Base-by-base conservation (phyloP, 2,113 vertebrate genomes). In the Arvicanthis niloticus region DNA sequence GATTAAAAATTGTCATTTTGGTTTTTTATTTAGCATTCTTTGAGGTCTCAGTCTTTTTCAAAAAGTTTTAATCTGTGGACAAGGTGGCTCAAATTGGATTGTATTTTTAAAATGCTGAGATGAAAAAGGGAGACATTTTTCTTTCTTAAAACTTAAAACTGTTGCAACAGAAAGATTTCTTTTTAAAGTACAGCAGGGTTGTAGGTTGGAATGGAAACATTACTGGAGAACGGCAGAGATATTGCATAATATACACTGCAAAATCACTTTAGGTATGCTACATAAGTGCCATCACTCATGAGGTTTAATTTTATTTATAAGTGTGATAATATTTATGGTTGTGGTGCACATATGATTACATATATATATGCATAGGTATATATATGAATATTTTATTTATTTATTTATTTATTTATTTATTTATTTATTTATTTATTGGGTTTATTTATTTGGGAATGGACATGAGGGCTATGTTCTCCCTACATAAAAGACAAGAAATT, bases 1-100 rank as follows among this genome's bases (percentile, higher is more conserved):
- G 62, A 65, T 65, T 65, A 29, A 29, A 65, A 96, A 80, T 78
- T 51, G 91, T 93, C 37, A 73, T 24, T 90, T 58, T 96, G 31
- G 80, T 97, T 96, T 86, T 95, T 96, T 42, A 93, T 45, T 97
- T 92, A 97, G 45, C 40, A 70, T 97, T 97, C 53, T 86, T 58
- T 91, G 91, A 89, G 42, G 89, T 11, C 16, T 34, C 89, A 0
- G 8, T 73, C 56, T 95, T 86, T 40, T 56, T 89, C 6, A 60
- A 88, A 95, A 97, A 93, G 94, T 98, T 97, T 70, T 86, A 67
- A 94, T 93, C 96, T 95, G 60, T 94, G 42, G 80, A 97, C 94
- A 45, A 98, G 89, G n/a, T 9, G 34, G 72, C 62, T 68, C 12
- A 24, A 67, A 77, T 96, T 96, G 95, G 84, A 89, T n/a, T 98